phyloP scores from a whole-genome alignment of 1,140 invertebrate genomes.

The Ceratosolen fusciceps region DNA sequence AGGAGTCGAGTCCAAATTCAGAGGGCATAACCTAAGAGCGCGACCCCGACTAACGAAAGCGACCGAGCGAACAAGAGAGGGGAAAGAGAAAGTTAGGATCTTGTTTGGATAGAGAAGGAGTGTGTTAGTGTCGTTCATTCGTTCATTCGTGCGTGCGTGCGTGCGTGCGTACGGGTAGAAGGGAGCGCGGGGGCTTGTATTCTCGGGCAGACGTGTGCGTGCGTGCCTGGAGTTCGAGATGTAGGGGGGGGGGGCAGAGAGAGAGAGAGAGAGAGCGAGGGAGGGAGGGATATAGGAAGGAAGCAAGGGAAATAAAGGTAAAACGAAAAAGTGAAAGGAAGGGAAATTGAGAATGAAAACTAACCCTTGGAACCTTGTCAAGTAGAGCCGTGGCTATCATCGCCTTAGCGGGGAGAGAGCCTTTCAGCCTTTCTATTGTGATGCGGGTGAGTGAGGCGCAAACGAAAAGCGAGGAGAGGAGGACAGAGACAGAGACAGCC shows the following conservation, averaged over 20 bases:
- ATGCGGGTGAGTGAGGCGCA: not conserved
- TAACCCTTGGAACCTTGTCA: not conserved
- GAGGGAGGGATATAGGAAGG: not conserved
- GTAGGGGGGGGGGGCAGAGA: not conserved
- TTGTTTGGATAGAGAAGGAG: constrained; percentile 19
- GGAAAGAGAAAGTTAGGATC: constrained; percentile 43
- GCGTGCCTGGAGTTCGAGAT: too few species aligned
- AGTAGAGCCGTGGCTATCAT: not conserved
- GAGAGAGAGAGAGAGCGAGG: not conserved
- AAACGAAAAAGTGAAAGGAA: not conserved
- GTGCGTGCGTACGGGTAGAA: too few species aligned
- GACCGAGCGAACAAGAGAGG: constrained; percentile 18
- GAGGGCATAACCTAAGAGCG: constrained; percentile 26
- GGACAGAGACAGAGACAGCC: not conserved
- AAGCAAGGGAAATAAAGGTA: not conserved
- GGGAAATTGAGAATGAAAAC: constrained; percentile 12
- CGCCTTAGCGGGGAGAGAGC: too few species aligned
- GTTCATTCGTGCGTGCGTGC: too few species aligned
- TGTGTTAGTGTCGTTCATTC: too few species aligned
- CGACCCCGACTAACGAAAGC: constrained; percentile 16
- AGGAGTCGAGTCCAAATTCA: constrained; percentile 18
- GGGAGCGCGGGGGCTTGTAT: too few species aligned
- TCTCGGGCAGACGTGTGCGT: too few species aligned
- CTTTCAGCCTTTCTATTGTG: not conserved
- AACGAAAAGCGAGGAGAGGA: too few species aligned